These are phyloP conservation scores for Brachionus rotundiformis DNA, from an alignment of 1,140 invertebrate species.

Conservation along the genomic window DNA sequence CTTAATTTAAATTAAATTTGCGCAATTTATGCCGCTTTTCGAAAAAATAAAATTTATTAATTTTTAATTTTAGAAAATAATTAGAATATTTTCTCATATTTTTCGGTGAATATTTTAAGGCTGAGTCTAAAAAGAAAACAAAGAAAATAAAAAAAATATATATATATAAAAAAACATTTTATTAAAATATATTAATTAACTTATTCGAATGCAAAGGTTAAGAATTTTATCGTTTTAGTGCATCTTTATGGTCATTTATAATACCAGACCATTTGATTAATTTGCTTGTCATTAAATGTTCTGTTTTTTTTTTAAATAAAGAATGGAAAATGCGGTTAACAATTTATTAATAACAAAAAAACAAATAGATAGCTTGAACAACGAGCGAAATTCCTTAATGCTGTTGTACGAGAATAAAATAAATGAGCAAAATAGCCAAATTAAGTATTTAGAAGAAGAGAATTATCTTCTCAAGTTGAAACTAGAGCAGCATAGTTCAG, in stretches of 20 bases:
- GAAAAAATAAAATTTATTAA: not conserved
- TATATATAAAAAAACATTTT: too few species aligned
- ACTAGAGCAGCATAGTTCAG: not conserved
- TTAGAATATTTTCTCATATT: not conserved
- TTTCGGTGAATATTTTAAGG: not conserved
- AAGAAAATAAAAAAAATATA: too few species aligned
- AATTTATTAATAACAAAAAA: conserved; percentile 49
- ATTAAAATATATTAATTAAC: not conserved
- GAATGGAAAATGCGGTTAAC: conserved; percentile 52
- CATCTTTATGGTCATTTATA: conserved; percentile 27
- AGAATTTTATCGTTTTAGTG: not conserved
- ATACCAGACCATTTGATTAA: not conserved
- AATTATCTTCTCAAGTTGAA: conserved; percentile 1
- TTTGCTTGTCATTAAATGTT: not conserved
- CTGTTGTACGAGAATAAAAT: conserved; percentile 39
- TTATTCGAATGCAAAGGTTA: conserved; percentile 2
- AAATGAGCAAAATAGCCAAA: conserved; percentile 33
- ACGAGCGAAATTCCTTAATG: conserved; percentile 42
- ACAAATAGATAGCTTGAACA: conserved; percentile 36
- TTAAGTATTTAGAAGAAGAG: conserved; percentile 47
- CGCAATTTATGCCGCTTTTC: not conserved
- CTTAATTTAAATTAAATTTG: not conserved
- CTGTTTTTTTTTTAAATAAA: conserved; percentile 6
- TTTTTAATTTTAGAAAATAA: too few species aligned
- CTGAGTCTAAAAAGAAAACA: not conserved